These are phyloP conservation scores for Bactericera cockerelli DNA, from an alignment of 1,140 invertebrate species.

Conservation along the genomic window DNA sequence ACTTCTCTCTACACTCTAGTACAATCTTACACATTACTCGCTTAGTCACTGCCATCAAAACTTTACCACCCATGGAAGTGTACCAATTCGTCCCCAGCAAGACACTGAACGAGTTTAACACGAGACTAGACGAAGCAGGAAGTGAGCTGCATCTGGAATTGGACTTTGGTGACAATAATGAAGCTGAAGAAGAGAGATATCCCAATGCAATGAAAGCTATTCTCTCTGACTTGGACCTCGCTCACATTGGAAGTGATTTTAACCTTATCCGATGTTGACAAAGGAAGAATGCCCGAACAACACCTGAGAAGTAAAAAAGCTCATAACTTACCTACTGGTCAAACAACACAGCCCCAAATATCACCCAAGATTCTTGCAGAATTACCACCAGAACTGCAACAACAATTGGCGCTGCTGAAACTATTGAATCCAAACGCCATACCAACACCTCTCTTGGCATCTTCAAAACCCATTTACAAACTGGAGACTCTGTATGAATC, in stretches of 20 bases:
- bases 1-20: slow-evolving; percentile 61
- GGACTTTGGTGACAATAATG: slow-evolving; percentile 65
- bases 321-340: slow-evolving; percentile 25
- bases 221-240: slow-evolving; percentile 42
- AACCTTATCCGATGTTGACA: slow-evolving; percentile 51
- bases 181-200: slow-evolving; percentile 43
- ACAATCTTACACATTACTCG: slow-evolving; percentile 76
- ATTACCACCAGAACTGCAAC: slow-evolving; percentile 49
- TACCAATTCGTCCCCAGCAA: slow-evolving; percentile 75
- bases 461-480: slow-evolving; percentile 54
- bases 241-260: slow-evolving; percentile 48
- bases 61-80: slow-evolving; percentile 66
- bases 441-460: slow-evolving; percentile 48
- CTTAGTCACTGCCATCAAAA: slow-evolving; percentile 72
- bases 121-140: slow-evolving; percentile 68
- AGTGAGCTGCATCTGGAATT: slow-evolving; percentile 69
- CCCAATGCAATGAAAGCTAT: slow-evolving; percentile 35
- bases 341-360: slow-evolving; percentile 5
- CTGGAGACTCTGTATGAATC: slow-evolving; percentile 65
- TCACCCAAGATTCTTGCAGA: slow-evolving; percentile 3
- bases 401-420: slow-evolving; percentile 52
- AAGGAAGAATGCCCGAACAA: slow-evolving; percentile 35
- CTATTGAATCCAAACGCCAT: slow-evolving; percentile 49
- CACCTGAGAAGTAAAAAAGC: slow-evolving; percentile 40
- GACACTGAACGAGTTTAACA: slow-evolving; percentile 76